These are phyloP conservation scores for Himalopsyche kuldschensis DNA, from an alignment of 2,888 invertebrate species.

Conservation along the genomic window DNA sequence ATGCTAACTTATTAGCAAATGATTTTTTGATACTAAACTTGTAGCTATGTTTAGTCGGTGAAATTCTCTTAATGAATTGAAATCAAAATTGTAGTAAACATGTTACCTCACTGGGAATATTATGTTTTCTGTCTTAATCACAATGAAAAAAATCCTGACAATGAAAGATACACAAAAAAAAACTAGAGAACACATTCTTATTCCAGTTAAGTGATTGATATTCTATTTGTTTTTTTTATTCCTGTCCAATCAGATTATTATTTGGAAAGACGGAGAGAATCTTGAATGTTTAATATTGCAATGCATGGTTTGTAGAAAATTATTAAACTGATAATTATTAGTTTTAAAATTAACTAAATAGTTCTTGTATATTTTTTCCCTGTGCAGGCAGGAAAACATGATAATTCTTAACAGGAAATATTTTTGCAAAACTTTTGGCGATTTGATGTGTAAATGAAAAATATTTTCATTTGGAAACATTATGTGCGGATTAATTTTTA, in stretches of 20 bases:
- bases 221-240: neutral
- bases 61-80: neutral
- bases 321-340: neutral
- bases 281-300: neutral
- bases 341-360: neutral
- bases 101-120: neutral
- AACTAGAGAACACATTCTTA: too few relatives aligned
- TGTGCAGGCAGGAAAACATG: neutral
- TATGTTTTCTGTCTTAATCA: too few relatives aligned
- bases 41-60: neutral
- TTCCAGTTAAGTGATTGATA: too few relatives aligned
- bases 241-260: neutral
- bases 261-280: neutral
- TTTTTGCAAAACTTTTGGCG: neutral
- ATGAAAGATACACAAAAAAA: too few relatives aligned
- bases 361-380: neutral
- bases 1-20: too few relatives aligned
- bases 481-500: neutral
- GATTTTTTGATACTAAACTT: too few relatives aligned
- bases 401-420: neutral
- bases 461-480: neutral
- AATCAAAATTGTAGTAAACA: neutral
- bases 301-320: neutral
- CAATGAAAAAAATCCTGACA: too few relatives aligned
- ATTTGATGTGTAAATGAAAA: neutral